These are phyloP conservation scores for Chionis minor DNA, from an alignment of 2,113 vertebrate species.

Conservation along the genomic window DNA sequence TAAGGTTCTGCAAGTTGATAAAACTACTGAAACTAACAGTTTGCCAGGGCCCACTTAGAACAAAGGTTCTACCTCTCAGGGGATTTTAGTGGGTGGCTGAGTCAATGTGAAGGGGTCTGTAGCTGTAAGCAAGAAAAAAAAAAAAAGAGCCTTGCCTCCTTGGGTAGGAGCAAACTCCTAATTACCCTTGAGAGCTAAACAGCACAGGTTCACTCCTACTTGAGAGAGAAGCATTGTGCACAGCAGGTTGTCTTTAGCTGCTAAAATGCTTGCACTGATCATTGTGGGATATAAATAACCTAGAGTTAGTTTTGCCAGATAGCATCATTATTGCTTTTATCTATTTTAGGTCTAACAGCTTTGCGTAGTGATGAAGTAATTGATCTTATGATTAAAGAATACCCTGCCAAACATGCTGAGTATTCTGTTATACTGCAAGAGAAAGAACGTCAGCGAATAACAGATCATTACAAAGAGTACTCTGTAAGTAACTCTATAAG, in stretches of 20 bases:
- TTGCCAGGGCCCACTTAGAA: fast-evolving
- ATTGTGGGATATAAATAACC: not conserved
- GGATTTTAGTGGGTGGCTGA: not conserved
- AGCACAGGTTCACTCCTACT: not conserved
- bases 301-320: not conserved
- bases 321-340: conserved; percentile 1
- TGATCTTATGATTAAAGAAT: conserved; percentile 99
- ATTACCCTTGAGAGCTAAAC: not conserved
- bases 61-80: not conserved
- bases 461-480: conserved; percentile 92
- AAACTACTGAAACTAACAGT: not conserved
- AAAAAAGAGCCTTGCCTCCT: not conserved
- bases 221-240: not conserved
- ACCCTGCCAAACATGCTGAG: conserved; percentile 93
- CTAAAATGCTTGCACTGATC: not conserved
- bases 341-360: conserved; percentile 88
- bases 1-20: not conserved
- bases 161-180: not conserved
- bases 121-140: not conserved
- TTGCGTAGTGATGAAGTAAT: conserved; percentile 97
- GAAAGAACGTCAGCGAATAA: conserved; percentile 92
- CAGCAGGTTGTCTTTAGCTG: not conserved
- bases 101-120: not conserved
- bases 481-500: conserved; percentile 81
- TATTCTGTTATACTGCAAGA: conserved; percentile 98